These are phyloP conservation scores for Pelmatolapia mariae DNA, from an alignment of 2,113 vertebrate species.

Conservation along the genomic window DNA sequence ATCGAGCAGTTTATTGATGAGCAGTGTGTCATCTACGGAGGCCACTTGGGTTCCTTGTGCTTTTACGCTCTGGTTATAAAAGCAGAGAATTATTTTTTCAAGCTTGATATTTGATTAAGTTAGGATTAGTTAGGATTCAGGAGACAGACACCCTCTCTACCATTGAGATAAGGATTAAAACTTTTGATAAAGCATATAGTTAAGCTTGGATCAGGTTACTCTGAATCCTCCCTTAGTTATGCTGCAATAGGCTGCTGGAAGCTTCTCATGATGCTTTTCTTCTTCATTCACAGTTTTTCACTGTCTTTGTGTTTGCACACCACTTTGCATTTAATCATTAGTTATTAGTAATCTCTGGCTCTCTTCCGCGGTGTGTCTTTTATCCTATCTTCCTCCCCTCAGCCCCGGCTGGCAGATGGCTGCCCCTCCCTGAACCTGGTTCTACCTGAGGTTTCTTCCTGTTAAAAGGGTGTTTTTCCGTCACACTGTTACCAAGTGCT, in stretches of 20 bases:
- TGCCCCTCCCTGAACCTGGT: neutral
- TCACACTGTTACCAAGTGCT: neutral
- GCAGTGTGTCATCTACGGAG: conserved; percentile 4
- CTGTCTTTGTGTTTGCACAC: neutral
- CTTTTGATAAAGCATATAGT: neutral
- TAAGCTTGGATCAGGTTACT: neutral
- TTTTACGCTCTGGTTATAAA: neutral
- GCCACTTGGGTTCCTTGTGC: neutral
- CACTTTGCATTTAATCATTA: neutral
- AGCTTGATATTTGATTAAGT: neutral
- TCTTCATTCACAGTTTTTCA: neutral
- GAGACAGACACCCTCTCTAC: neutral
- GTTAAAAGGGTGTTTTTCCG: neutral
- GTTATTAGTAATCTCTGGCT: neutral
- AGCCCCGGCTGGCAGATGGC: neutral
- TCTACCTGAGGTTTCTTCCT: neutral
- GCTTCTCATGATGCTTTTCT: neutral
- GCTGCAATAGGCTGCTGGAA: neutral
- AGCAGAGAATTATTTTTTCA: neutral
- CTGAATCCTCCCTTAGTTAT: neutral
- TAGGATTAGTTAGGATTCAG: neutral
- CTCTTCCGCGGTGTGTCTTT: neutral
- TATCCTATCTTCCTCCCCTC: neutral
- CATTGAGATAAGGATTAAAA: neutral
- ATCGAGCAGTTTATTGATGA: conserved; percentile 18